These are phyloP conservation scores for Macrochelys suwanniensis DNA, from an alignment of 2,797 vertebrate genomes.

Conservation along the genomic window DNA sequence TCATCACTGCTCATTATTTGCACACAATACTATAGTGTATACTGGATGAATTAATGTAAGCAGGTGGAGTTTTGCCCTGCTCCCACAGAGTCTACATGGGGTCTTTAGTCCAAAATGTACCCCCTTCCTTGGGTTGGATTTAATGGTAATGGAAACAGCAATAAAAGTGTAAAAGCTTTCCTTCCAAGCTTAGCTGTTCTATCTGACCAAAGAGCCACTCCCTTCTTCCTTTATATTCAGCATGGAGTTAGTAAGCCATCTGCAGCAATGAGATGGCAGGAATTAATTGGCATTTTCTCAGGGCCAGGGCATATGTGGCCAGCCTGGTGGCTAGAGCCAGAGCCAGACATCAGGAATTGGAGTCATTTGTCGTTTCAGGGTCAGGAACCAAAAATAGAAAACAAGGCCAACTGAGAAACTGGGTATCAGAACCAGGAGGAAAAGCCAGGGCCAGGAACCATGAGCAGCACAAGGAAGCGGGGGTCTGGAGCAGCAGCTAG, in stretches of 20 bases:
- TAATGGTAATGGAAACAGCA: background rate
- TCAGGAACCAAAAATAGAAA: background rate
- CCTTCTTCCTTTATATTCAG: background rate
- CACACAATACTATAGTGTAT: conserved; percentile 15
- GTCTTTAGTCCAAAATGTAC: background rate
- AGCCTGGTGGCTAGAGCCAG: background rate
- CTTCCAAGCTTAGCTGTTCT: background rate
- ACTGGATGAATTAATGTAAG: conserved; percentile 41
- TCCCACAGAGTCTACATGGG: background rate
- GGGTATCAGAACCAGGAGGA: background rate
- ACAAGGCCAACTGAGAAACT: background rate
- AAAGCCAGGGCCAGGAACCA: background rate
- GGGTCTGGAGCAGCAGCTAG: background rate
- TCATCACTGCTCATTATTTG: conserved; percentile 68
- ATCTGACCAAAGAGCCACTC: background rate
- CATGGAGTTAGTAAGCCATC: background rate
- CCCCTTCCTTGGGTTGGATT: background rate
- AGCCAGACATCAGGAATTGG: background rate
- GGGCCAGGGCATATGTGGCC: background rate
- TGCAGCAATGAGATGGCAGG: background rate
- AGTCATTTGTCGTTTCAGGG: background rate
- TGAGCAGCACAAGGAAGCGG: background rate
- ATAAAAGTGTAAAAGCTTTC: background rate
- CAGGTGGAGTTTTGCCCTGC: background rate
- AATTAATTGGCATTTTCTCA: background rate